These are phyloP conservation scores for Andrena trimmerana DNA, from an alignment of 2,888 invertebrate species.

Conservation along the genomic window DNA sequence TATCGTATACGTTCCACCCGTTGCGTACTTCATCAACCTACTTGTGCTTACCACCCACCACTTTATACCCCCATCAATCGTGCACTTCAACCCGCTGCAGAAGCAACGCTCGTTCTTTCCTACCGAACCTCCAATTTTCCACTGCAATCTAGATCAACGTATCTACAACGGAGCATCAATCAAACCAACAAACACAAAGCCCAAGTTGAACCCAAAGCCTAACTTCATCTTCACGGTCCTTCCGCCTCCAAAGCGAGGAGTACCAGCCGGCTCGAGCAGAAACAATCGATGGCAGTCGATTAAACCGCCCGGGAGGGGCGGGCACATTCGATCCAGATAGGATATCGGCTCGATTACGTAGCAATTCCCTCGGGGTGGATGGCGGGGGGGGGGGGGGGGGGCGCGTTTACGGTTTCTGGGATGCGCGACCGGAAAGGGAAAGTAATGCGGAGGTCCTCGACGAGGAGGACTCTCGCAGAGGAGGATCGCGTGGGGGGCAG, in stretches of 20 bases:
- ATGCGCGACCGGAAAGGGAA: slow-evolving; percentile 43
- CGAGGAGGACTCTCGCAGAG: slow-evolving; percentile 12
- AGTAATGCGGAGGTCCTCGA: slow-evolving; percentile 21
- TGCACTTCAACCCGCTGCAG: no score
- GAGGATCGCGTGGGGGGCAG: background rate
- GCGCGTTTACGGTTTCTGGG: slow-evolving; percentile 48
- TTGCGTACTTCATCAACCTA: no score
- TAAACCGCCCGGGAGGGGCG: slow-evolving; percentile 38
- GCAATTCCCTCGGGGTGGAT: slow-evolving; percentile 54
- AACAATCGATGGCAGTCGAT: slow-evolving; percentile 58
- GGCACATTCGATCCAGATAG: slow-evolving; percentile 44
- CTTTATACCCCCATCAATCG: no score
- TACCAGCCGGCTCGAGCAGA: slow-evolving; percentile 36
- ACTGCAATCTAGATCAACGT: no score
- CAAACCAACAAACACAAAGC: no score
- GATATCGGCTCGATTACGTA: slow-evolving; percentile 66
- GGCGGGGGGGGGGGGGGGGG: slow-evolving; percentile 17
- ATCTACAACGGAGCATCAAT: no score
- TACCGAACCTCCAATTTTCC: no score
- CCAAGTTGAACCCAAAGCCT: no score
- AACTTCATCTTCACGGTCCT: background rate
- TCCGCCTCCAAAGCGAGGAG: slow-evolving; percentile 14
- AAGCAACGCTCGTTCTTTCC: no score
- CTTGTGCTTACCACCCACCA: no score
- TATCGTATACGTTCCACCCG: no score